These are phyloP conservation scores for Brachyhypopomus gauderio DNA, from an alignment of 2,113 vertebrate species.

Conservation along the genomic window DNA sequence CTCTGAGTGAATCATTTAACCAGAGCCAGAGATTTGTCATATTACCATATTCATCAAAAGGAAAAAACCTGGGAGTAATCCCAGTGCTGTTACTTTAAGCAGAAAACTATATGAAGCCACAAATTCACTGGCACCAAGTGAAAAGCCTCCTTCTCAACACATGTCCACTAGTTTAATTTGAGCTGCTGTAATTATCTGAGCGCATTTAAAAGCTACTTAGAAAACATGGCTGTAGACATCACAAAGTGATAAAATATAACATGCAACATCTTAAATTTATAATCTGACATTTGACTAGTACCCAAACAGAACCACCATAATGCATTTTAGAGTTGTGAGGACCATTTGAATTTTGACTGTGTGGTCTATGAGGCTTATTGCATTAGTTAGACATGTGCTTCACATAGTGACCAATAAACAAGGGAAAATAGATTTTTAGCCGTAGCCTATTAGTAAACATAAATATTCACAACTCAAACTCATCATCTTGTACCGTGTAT, in stretches of 20 bases:
- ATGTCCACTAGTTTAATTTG: neutral
- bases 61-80: too few species aligned
- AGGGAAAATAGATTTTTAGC: neutral
- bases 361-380: neutral
- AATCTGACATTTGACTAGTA: neutral
- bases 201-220: neutral
- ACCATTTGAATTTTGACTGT: neutral
- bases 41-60: too few species aligned
- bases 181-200: neutral
- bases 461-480: too few species aligned
- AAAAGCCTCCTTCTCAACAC: conserved; percentile 3
- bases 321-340: neutral
- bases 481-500: too few species aligned
- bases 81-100: neutral
- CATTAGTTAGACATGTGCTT: neutral
- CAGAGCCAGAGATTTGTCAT: too few species aligned
- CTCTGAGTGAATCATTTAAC: neutral
- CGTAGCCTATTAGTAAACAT: too few species aligned
- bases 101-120: too few species aligned
- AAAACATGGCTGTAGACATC: neutral
- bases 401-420: neutral
- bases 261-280: neutral
- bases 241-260: neutral
- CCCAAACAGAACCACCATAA: neutral
- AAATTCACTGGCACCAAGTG: too few species aligned